These are phyloP conservation scores for Drosophila pseudoananassae DNA, from an alignment of 1,140 invertebrate genomes.

Conservation along the genomic window DNA sequence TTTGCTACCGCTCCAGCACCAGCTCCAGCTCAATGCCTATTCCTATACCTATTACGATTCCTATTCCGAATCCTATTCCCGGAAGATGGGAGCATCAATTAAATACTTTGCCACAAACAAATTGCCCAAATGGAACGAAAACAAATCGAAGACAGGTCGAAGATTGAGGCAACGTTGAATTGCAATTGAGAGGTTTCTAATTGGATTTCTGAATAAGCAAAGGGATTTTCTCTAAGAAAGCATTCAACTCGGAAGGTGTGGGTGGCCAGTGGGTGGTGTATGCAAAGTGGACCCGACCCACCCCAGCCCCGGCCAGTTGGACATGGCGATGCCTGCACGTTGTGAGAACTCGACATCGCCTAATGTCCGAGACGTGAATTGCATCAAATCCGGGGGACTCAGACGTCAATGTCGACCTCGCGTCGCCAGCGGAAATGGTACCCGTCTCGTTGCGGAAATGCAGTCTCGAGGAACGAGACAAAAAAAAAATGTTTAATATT, in stretches of 20 bases:
- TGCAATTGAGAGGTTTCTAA: constrained; percentile 65
- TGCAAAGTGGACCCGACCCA: background rate
- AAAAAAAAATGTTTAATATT: constrained; percentile 49
- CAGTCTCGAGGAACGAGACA: constrained; percentile 3
- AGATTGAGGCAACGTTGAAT: constrained; percentile 55
- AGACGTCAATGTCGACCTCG: constrained; percentile 54
- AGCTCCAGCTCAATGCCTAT: constrained; percentile 7
- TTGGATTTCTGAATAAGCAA: constrained; percentile 58
- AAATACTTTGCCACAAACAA: constrained; percentile 64
- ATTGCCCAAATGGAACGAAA: constrained; percentile 66
- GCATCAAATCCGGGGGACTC: constrained; percentile 42
- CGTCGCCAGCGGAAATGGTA: constrained; percentile 50
- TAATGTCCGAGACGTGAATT: constrained; percentile 61
- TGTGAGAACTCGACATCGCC: constrained; percentile 47
- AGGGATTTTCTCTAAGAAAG: constrained; percentile 36
- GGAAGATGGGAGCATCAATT: constrained; percentile 63
- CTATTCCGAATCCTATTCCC: constrained; percentile 18
- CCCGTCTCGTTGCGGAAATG: constrained; percentile 15
- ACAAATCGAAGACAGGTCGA: constrained; percentile 66
- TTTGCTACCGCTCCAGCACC: constrained; percentile 38
- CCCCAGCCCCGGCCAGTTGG: background rate
- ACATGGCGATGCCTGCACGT: constrained; percentile 44
- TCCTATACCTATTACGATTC: background rate
- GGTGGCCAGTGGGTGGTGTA: background rate
- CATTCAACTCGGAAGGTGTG: constrained; percentile 17